A percentile compares a stretch with the other conserved stretches of the same genome.
These are phyloP conservation scores for Balearica regulorum DNA, from an alignment of 2,797 vertebrate species.

Conservation along the genomic window DNA sequence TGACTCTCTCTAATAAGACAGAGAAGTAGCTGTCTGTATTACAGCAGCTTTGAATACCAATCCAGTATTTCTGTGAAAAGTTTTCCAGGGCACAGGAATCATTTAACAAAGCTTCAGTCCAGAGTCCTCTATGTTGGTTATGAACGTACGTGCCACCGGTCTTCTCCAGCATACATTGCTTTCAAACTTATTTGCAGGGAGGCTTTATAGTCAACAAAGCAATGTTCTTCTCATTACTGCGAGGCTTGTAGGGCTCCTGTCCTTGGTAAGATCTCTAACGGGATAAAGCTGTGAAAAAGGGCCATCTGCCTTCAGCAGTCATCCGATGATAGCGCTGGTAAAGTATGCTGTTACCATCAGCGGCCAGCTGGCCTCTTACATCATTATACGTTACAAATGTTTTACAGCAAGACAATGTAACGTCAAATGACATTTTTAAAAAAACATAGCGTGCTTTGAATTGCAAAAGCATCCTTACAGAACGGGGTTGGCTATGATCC, in stretches of 20 bases:
- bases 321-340: conserved; percentile 29
- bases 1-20: not conserved
- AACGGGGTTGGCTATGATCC: conserved; percentile 14
- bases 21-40: not conserved
- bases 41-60: not conserved
- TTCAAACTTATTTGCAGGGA: conserved; percentile 34
- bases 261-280: conserved; percentile 20
- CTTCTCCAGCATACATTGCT: not conserved
- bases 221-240: conserved; percentile 5
- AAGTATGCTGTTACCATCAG: conserved; percentile 49
- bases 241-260: not conserved
- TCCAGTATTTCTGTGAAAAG: not conserved
- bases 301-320: conserved; percentile 65
- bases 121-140: not conserved
- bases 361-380: conserved; percentile 65
- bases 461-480: conserved; percentile 30
- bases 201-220: conserved; percentile 25
- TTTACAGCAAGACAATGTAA: conserved; percentile 45
- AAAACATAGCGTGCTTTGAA: not conserved
- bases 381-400: conserved; percentile 61
- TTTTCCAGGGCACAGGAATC: not conserved
- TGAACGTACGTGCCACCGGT: not conserved
- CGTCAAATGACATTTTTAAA: conserved; percentile 36
- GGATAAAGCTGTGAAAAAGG: conserved; percentile 38
- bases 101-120: not conserved